Evolutionary conservation across 2,113 vertebrate genomes (phyloP), one percentile per base, ranked within the genome.

Genomic region (Megaceryle maxima): DNA sequence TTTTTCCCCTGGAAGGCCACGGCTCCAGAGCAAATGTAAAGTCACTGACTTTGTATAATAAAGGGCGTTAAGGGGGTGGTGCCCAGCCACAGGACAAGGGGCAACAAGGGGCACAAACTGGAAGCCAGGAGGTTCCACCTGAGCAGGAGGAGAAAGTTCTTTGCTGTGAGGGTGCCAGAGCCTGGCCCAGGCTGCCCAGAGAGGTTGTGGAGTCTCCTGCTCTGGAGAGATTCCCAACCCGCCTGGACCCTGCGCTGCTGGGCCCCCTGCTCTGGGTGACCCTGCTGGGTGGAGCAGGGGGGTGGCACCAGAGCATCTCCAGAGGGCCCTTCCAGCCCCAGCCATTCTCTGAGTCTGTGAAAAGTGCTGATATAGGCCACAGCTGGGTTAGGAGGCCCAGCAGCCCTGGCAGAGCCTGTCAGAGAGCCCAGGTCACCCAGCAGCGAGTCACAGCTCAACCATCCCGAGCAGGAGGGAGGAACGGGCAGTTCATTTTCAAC

Each of bases 381-480:
- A 18, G n/a, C 29, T n/a, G 73, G 16, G 39, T 22, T 2, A 43
- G 57, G 21, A 86, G 39, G 60, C 6, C 5, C 41, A 57, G 63
- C 62, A 53, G 46, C 46, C 57, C 75, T n/a, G 70, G 75, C 75
- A 83, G 62, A 63, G 51, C 55, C 46, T 26, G 48, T 2, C 13
- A 4, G 37, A 37, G 37, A 37, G 37, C 37, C 7, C 37, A 37
- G 37, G 37, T 37, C 37, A 8, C 37, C 37, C 37, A 37, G 37
- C 37, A 70, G 51, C 4, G 1, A 41, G 51, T 39, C 26, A 18
- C 1, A 46, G 7, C 28, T 11, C 33, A 24, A 3, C 33, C 13
- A 7, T 8, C 59, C 4, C 0, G 0, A 20, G 19, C 39, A 44
- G 63, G 57, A 29, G 1, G 10, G 56, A 70, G 19, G n/a, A 43